phyloP scores from a whole-genome alignment of 2,888 invertebrate genomes.

The Cyclophora albipunctata region DNA sequence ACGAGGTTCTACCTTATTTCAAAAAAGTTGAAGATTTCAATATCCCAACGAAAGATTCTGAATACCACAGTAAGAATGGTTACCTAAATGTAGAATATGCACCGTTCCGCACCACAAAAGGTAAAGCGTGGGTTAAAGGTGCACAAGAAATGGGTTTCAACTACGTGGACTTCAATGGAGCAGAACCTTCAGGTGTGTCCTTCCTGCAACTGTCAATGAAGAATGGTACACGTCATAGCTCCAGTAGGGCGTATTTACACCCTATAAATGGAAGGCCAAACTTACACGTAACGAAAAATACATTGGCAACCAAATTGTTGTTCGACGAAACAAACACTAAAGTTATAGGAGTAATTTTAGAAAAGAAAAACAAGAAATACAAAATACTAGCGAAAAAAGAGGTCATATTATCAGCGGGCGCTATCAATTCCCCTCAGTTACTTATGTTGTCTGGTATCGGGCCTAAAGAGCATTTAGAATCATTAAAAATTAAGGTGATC shows the following conservation, averaged over 20 bases:
- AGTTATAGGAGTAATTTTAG: conserved; percentile 77
- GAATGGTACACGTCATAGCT: conserved; percentile 80
- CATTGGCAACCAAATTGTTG: conserved; percentile 76
- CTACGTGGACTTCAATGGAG: conserved; percentile 77
- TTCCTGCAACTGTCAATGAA: conserved; percentile 78
- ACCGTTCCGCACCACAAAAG: conserved; percentile 66
- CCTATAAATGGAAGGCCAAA: conserved; percentile 76
- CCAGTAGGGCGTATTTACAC: conserved; percentile 79
- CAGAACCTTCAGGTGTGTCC: conserved; percentile 77
- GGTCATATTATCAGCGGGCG: conserved; percentile 84
- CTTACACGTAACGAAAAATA: conserved; percentile 76
- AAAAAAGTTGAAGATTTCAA: conserved; percentile 84
- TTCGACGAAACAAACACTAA: conserved; percentile 71
- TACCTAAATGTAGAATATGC: conserved; percentile 73
- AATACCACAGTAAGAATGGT: conserved; percentile 73
- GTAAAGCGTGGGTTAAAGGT: conserved; percentile 76
- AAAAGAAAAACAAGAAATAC: conserved; percentile 64
- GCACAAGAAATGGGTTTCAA: conserved; percentile 77
- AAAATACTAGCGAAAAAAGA: conserved; percentile 79
- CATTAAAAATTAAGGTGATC: conserved; percentile 70
- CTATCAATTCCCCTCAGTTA: conserved; percentile 85
- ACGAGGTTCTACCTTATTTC: conserved; percentile 83
- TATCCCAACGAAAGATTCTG: conserved; percentile 70
- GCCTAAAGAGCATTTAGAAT: conserved; percentile 74
- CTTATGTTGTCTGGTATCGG: conserved; percentile 88